These are phyloP conservation scores for Darevskia mixta DNA, from an alignment of 2,797 vertebrate species.

Conservation along the genomic window DNA sequence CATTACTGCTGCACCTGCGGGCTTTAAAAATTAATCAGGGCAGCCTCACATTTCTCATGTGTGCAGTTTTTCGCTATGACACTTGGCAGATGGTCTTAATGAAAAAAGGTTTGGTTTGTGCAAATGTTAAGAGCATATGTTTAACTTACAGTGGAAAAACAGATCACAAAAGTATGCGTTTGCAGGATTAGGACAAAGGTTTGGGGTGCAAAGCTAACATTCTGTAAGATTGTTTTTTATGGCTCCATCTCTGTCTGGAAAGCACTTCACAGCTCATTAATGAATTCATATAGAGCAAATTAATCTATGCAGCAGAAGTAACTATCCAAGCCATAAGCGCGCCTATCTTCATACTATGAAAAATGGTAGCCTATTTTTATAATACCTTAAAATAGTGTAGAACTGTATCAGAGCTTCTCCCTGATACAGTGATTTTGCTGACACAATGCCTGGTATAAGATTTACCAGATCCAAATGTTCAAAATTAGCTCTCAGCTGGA, in stretches of 20 bases:
- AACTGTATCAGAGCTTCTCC: slow-evolving; percentile 43
- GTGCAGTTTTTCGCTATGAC: slow-evolving; percentile 19
- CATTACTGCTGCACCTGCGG: slow-evolving; percentile 5
- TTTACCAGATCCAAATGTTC: neutral
- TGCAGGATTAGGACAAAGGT: neutral
- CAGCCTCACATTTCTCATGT: slow-evolving; percentile 11
- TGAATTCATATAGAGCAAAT: slow-evolving; percentile 8
- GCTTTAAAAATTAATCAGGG: slow-evolving; percentile 16
- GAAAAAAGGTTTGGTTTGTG: neutral
- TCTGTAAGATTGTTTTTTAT: neutral
- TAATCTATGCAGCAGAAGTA: slow-evolving; percentile 14
- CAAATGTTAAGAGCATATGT: neutral
- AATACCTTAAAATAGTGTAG: neutral
- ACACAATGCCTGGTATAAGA: neutral
- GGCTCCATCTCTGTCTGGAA: slow-evolving; percentile 25
- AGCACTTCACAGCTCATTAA: neutral
- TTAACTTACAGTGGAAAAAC: neutral
- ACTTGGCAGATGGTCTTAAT: slow-evolving; percentile 9
- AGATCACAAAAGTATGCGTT: neutral
- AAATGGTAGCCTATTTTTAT: slow-evolving; percentile 34
- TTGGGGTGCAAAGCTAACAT: neutral
- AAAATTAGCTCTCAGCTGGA: neutral
- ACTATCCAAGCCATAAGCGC: slow-evolving; percentile 25
- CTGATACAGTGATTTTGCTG: neutral
- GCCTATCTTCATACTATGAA: slow-evolving; percentile 55